Base-by-base conservation (phyloP, 53 echinoderm and acorn worm genomes). In the Crossaster papposus region DNA sequence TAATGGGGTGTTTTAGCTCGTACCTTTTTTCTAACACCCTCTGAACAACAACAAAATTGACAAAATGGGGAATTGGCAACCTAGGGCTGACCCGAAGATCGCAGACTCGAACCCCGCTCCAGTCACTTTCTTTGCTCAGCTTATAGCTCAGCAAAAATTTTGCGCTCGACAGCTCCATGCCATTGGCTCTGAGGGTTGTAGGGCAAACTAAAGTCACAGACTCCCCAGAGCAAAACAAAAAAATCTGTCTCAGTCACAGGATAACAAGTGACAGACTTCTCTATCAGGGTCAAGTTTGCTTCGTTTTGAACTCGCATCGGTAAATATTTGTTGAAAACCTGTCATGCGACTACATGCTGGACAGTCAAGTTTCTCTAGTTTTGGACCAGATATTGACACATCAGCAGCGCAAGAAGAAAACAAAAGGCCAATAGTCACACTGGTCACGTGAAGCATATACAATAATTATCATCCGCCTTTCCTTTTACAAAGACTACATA, bases 361-460 rank as follows among this genome's bases (percentile, higher is more conserved):
- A 68, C 22, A 23, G 17, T 7, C n/a, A 14, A 28, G 24, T n/a
- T 68, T 26, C 68, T 24, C 24, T 68, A 4, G 35, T 5, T 8
- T 4, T 13, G 32, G 63, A 58, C 52, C 31, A 81, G 64, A 63
- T n/a, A 32, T 58, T n/a, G n/a, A 23, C 36, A 65, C 68, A 82
- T 65, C 65, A 12, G 26, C 36, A n/a, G 82, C 65, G 65, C 65
- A 82, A 82, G 82, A 23, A n/a, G n/a, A n/a, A n/a, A n/a, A n/a
- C n/a, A n/a, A 82, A 64, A 82, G 82, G 17, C 82, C 36, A 51
- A 72, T 28, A 18, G 54, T 84, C 71, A 84, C 51, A 71, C 72
- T 29, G 26, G 84, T 73, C 84, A 30, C 36, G 34, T 71, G 73
- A 54, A 71, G 30, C 50, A 71, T 72, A 44, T 55, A 80, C 33